phyloP scores from a whole-genome alignment of 2,797 vertebrate genomes.

The Loris lydekkerianus region DNA sequence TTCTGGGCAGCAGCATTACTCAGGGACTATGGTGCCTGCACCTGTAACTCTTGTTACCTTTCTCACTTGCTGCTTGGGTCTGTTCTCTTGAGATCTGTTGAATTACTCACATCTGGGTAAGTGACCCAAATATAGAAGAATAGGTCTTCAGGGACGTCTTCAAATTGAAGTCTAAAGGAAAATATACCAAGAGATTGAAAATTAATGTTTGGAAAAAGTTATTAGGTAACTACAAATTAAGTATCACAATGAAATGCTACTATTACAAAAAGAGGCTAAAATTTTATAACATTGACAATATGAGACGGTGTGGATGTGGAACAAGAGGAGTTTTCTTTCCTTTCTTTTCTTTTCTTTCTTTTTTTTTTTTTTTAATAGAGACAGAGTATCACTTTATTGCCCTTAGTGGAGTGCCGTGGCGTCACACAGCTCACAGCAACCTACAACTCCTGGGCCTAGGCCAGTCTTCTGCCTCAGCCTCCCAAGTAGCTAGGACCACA shows the following conservation, averaged over 20 bases:
- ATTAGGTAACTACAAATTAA: background rate
- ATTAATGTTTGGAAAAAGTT: slow-evolving; percentile 3
- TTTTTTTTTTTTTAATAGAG: too few species aligned
- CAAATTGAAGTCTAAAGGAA: slow-evolving; percentile 60
- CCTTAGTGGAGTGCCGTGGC: too few species aligned
- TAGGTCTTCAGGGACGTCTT: background rate
- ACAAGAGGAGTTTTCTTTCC: background rate
- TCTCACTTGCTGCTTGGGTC: background rate
- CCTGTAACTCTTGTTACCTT: background rate
- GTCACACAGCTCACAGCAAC: too few species aligned
- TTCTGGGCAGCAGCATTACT: background rate
- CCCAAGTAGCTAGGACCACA: too few species aligned
- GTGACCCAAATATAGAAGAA: background rate
- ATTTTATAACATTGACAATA: background rate
- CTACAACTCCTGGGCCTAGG: too few species aligned
- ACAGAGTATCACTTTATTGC: too few species aligned
- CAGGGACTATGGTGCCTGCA: background rate
- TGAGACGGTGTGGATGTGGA: background rate
- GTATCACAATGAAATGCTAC: background rate
- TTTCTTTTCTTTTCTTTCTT: too few species aligned
- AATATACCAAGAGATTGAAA: slow-evolving; percentile 39
- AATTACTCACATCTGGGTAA: background rate
- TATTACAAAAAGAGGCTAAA: background rate
- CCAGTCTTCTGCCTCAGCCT: too few species aligned
- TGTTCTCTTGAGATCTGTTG: background rate